These are phyloP conservation scores for Maniola hyperantus DNA, from an alignment of 2,888 invertebrate genomes.

Conservation along the genomic window DNA sequence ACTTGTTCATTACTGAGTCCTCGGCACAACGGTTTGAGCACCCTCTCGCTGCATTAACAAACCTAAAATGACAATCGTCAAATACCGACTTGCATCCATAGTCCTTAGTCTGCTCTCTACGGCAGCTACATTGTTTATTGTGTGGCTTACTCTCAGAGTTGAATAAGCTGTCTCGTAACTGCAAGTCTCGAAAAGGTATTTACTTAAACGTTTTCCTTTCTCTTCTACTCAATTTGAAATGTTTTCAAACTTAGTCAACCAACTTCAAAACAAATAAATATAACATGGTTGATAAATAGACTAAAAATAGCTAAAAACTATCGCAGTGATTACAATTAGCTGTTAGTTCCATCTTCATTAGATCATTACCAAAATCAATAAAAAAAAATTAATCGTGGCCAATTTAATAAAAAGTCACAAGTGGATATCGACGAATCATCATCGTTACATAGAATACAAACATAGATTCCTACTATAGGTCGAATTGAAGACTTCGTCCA, in stretches of 20 bases:
- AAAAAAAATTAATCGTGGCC: no score
- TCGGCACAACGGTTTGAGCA: slow-evolving; percentile 11
- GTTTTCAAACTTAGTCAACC: not conserved
- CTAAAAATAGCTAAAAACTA: not conserved
- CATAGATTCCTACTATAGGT: no score
- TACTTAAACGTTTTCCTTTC: slow-evolving; percentile 15
- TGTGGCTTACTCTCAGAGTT: slow-evolving; percentile 19
- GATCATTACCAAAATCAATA: no score
- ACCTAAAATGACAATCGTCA: slow-evolving; percentile 56
- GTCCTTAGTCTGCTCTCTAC: slow-evolving; percentile 21
- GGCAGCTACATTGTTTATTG: slow-evolving; percentile 23
- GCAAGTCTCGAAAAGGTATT: slow-evolving; percentile 13
- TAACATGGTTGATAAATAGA: not conserved
- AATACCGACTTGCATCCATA: slow-evolving; percentile 39
- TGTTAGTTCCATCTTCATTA: no score
- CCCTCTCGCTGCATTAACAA: slow-evolving; percentile 26
- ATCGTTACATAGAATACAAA: no score
- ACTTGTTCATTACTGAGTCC: slow-evolving; percentile 23
- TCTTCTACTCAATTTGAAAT: not conserved
- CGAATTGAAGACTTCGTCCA: no score
- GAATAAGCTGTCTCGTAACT: slow-evolving; percentile 22
- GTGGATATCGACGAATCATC: no score
- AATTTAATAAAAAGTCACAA: no score
- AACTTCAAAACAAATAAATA: not conserved
- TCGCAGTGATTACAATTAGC: no score